Conservation (phyloP, 2,888 invertebrate species). For the Acholoe squamosa region DNA sequence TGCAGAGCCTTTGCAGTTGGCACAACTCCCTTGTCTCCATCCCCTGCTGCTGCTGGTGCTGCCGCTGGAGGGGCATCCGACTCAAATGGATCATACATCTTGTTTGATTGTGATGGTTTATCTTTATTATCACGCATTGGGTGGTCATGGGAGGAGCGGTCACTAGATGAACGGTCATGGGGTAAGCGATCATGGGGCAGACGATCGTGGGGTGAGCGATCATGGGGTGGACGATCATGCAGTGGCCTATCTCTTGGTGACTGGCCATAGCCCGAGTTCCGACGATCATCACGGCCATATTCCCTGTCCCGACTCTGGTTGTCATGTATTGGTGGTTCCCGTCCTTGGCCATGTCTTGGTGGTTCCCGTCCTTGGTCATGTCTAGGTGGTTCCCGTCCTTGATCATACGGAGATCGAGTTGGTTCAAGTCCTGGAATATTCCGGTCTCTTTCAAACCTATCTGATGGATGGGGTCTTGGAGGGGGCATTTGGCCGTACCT, state of each 20-base stretch:
- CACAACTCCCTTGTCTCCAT: neutral
- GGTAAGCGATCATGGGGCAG: neutral
- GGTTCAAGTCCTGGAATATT: too few species aligned
- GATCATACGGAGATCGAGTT: too few species aligned
- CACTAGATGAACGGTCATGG: neutral
- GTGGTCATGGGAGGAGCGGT: too few species aligned
- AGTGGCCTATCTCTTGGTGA: neutral
- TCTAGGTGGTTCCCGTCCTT: neutral
- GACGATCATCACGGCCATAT: neutral
- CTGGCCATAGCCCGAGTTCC: neutral
- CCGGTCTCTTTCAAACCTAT: too few species aligned
- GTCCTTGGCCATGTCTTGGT: neutral
- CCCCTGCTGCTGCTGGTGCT: neutral
- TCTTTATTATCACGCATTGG: slow-evolving; percentile 7
- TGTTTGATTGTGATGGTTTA: neutral
- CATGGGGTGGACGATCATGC: neutral
- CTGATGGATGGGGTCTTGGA: too few species aligned
- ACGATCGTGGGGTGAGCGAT: neutral
- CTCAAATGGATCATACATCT: slow-evolving; percentile 37
- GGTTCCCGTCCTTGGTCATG: neutral
- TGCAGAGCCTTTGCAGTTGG: slow-evolving; percentile 44
- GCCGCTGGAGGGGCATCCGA: neutral
- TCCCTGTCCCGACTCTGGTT: neutral
- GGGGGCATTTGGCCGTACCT: neutral
- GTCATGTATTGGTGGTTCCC: neutral